A percentile compares a stretch with the other conserved stretches of the same genome.
Evolutionary conservation across 2,113 vertebrate species (phyloP).

Genomic region (Vulpes vulpes): DNA sequence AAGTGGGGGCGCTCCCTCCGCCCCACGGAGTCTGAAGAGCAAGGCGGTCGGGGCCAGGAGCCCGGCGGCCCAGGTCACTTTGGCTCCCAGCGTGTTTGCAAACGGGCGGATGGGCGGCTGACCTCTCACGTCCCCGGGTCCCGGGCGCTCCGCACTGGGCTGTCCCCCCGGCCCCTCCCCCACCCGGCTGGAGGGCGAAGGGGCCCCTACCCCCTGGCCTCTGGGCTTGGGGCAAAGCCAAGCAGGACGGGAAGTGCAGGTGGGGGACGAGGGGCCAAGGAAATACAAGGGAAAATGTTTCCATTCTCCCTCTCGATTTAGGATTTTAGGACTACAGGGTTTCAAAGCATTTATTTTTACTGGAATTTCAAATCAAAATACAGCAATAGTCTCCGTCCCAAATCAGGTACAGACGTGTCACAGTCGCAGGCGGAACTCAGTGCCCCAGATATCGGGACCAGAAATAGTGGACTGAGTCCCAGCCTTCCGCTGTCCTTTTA

Average conservation of each 20-base stretch:
- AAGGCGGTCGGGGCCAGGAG: rapidly evolving
- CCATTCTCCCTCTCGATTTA: background rate
- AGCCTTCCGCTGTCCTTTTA: too few relatives aligned
- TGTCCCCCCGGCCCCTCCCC: too few relatives aligned
- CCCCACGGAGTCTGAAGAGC: background rate
- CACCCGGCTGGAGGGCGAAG: too few relatives aligned
- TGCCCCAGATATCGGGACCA: background rate
- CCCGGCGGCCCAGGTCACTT: background rate
- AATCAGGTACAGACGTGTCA: background rate
- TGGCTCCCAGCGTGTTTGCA: rapidly evolving
- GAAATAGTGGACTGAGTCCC: background rate
- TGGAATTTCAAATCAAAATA: constrained; percentile 20
- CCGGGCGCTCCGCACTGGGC: too few relatives aligned
- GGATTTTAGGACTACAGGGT: background rate
- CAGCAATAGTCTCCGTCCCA: background rate
- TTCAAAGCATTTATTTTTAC: constrained; percentile 27
- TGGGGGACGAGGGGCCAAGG: background rate
- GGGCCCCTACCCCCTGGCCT: background rate
- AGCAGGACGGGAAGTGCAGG: background rate
- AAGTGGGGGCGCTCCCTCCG: background rate
- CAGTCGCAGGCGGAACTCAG: background rate
- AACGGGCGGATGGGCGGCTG: background rate
- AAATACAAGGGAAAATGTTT: background rate
- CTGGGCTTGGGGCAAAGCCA: background rate
- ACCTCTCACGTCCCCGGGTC: background rate